Percentiles rank a stretch among this genome's conserved stretches.
These are phyloP conservation scores for Branchinecta lynchi DNA, from an alignment of 1,140 invertebrate species.

Conservation along the genomic window DNA sequence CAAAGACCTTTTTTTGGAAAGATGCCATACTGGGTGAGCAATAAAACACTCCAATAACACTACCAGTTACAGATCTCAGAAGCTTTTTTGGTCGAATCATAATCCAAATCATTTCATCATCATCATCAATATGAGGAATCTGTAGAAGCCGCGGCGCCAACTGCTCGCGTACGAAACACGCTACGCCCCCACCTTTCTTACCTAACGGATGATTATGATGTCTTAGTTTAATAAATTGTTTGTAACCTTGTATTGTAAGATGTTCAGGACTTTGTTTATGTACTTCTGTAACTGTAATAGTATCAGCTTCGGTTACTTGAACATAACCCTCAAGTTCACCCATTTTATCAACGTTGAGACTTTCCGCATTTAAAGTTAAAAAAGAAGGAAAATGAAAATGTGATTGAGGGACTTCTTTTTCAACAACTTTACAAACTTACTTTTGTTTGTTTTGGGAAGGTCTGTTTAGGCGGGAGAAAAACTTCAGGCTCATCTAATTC, in stretches of 20 bases:
- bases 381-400: slow-evolving; percentile 10
- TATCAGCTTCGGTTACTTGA: slow-evolving; percentile 9
- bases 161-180: slow-evolving; percentile 4
- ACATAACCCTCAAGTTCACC: slow-evolving; percentile 8
- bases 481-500: slow-evolving; percentile 1
- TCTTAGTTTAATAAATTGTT: slow-evolving; percentile 10
- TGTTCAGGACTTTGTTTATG: no score
- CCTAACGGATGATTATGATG: slow-evolving; percentile 1
- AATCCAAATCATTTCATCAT: no score
- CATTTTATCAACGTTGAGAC: slow-evolving; percentile 9
- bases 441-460: slow-evolving; percentile 9
- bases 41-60: no score
- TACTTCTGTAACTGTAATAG: slow-evolving; percentile 10
- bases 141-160: no score
- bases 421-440: slow-evolving; percentile 6
- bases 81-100: no score
- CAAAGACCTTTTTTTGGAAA: no score
- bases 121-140: no score
- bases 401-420: slow-evolving; percentile 6
- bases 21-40: no score
- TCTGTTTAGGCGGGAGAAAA: slow-evolving; percentile 1
- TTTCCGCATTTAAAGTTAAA: slow-evolving; percentile 10
- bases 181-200: slow-evolving; percentile 5
- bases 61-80: no score
- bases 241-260: no score